Evolutionary conservation across 2,888 invertebrate genomes (phyloP), one percentile per base, ranked within the genome.

Genomic region (Glyphotaelius pellucidus): DNA sequence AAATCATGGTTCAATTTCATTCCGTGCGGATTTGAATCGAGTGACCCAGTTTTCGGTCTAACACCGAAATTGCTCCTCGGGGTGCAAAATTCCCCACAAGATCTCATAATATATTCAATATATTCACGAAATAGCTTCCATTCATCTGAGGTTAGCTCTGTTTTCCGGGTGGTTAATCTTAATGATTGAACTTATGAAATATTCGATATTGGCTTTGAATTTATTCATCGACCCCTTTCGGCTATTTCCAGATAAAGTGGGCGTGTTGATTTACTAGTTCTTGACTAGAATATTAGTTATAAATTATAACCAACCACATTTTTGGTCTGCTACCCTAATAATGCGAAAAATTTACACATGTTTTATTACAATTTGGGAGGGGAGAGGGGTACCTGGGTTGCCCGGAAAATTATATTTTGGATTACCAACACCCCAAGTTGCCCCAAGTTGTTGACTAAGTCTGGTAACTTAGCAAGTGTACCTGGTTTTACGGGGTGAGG

Each of bases 1-100:
- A 31, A 90, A 84, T 90, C 91, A 91, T 86, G 47, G 80, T 87
- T 91, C 87, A 87, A 91, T 91, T 87, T 91, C 80, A n/a, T 89
- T 14, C 38, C 30, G 47, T 31, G 19, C 80, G 80, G 81, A 86
- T 80, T 87, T 52, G 79, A 83, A 86, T 42, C 67, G 38, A 80
- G n/a, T 87, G 86, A 87, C 86, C 91, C 91, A 87, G 85, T 91
- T 85, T 91, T 35, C 79, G 80, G 42, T 80, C 32, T 32, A 87
- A 80, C 91, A 47, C 47, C 87, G 31, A 87, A 91, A 91, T 80
- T 86, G 91, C 86, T 86, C 91, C 91, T 79, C n/a, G 5, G 91
- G 87, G 87, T 89, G 30, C 87, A 87, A 79, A 52, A 85, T 79
- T 79, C 32, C 52, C 90, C 87, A 85, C 31, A 35, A 38, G 80